Evolutionary conservation across 2,113 vertebrate genomes (phyloP), one percentile per base, ranked within the genome.

Genomic region (Pygoscelis adeliae): DNA sequence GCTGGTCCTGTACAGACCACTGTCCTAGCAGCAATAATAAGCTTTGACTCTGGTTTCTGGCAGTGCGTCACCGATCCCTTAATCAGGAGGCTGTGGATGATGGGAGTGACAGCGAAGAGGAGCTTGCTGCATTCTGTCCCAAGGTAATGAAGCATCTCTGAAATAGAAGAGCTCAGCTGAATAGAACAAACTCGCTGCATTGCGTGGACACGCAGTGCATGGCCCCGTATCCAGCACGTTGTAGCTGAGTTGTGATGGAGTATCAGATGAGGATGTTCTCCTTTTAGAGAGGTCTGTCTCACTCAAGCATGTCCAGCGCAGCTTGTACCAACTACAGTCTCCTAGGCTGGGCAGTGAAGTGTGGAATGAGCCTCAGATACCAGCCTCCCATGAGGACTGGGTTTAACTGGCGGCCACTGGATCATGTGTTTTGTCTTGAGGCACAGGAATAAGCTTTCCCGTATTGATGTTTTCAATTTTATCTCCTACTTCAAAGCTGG

Each of bases 111-210:
- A 99, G 99, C 0, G 99, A 99, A 92, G 99, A 99, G 93, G 99
- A 99, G 93, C 97, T 99, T 40, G 99, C 99, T 30, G 99, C 99
- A 0, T 99, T 99, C 98, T 99, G 99, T 87, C 99, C 99, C 77
- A 98, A 98, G 96, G 99, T 99, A 98, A 98, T 0, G 0, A 62
- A 52, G 27, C 2, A 1, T 18, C 29, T 71, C 17, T 9, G 82
- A 27, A 50, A 30, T 13, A 30, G 52, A 22, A 67, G 40, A 82
- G 66, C 73, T 90, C 32, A 34, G 70, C 25, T 50, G 40, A 61
- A 42, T 2, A 26, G 58, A 61, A 15, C 34, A 56, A 66, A 76
- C 56, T 20, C 1, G 2, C 27, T 26, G 30, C 11, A 1, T 5
- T 34, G 40, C 1, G 1, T 40, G 55, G 49, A 13, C 34, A 8